These are phyloP conservation scores for Centroberyx gerrardi DNA, from an alignment of 2,797 vertebrate species.

Conservation along the genomic window DNA sequence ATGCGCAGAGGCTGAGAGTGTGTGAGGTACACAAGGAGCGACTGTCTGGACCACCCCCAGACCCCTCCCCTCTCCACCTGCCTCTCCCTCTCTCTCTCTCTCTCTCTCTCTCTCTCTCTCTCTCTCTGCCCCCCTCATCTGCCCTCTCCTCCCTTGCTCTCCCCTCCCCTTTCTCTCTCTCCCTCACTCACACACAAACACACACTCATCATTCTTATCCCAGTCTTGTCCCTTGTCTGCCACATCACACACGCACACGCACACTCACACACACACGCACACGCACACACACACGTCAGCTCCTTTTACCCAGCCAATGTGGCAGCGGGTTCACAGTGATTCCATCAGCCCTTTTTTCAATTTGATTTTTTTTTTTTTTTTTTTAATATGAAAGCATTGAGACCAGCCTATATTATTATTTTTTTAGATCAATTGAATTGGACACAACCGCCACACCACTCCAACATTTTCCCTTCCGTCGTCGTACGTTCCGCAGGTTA, in stretches of 20 bases:
- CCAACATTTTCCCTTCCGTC: no score
- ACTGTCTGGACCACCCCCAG: slow-evolving; percentile 83
- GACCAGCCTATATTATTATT: neutral
- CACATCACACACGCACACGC: slow-evolving; percentile 35
- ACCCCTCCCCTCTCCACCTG: slow-evolving; percentile 75
- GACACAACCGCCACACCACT: neutral
- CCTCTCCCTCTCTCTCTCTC: slow-evolving; percentile 44
- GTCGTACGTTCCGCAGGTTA: neutral
- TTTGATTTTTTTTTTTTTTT: slow-evolving; percentile 8
- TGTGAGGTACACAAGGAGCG: slow-evolving; percentile 80
- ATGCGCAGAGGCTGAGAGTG: slow-evolving; percentile 78
- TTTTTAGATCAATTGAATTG: neutral
- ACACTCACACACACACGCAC: neutral
- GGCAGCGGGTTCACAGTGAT: slow-evolving; percentile 22
- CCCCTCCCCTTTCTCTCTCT: neutral
- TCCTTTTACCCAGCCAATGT: slow-evolving; percentile 36
- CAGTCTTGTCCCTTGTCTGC: slow-evolving; percentile 4
- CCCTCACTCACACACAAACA: slow-evolving; percentile 16
- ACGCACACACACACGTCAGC: slow-evolving; percentile 25
- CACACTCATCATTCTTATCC: slow-evolving; percentile 24
- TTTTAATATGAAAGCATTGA: neutral
- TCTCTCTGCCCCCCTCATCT: slow-evolving; percentile 37
- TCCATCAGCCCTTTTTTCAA: slow-evolving; percentile 14
- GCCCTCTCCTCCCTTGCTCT: slow-evolving; percentile 10
- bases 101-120: slow-evolving; percentile 7